Base-by-base conservation (phyloP, 1,140 invertebrate genomes). In the Daktulosphaira vitifoliae region DNA sequence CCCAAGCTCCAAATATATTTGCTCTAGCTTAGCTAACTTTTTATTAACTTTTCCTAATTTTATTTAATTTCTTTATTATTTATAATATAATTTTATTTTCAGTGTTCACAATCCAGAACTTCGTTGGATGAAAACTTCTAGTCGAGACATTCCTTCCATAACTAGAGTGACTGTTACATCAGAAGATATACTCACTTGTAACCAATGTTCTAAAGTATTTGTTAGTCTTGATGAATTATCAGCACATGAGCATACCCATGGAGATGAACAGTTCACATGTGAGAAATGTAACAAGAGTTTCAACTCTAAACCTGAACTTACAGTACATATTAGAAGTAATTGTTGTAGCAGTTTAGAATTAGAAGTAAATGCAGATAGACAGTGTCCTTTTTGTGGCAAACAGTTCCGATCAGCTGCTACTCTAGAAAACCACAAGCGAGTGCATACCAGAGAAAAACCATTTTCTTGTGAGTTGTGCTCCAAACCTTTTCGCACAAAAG, bases 381-480 rank as follows among this genome's bases (percentile, higher is more conserved):
- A 11, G 29, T 33, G 29, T 33, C 56, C 73, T 11, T 72, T 76
- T 16, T 79, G 78, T 68, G 71, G 71, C 6, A 74, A 75, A 52
- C 70, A 73, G 11, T 79, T 79, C 69, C 72, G 73, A 39, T 70
- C 73, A 22, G 68, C 72, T 18, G 74, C 75, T 37, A 74, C 77
- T 53, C 72, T 78, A 68, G 74, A 75, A 64, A 74, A 75, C 53
- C 78, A 79, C 68, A 71, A 74, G 16, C 71, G 75, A 8, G 73
- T 75, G 13, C 77, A 78, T 70, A 76, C 75, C 25, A 73, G 76
- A 18, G 75, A 78, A 65, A 68, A 72, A 6, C 73, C 72, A 22
- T 73, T 73, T 49, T 51, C 67, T 15, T 74, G 73, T 44, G 68
- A 67, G 3, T 46, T 62, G 16, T 72, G 71, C 56, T 23, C 53